phyloP scores from a whole-genome alignment of 2,797 vertebrate genomes.

The Distichodus sexfasciatus region DNA sequence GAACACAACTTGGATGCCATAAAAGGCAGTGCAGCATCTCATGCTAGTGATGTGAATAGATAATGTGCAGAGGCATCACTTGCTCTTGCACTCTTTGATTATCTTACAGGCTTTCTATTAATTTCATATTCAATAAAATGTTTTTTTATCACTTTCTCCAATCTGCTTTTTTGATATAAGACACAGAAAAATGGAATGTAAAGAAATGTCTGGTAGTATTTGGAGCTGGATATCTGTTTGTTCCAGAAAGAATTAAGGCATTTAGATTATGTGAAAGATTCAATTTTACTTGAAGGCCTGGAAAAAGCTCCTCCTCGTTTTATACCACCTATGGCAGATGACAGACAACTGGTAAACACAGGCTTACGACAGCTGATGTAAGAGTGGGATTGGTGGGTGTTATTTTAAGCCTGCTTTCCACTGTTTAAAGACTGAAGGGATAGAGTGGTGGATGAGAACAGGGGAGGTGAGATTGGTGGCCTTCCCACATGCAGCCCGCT shows the following conservation, averaged over 20 bases:
- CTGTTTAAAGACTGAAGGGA: constrained; percentile 11
- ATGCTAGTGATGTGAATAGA: not conserved
- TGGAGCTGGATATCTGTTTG: no score
- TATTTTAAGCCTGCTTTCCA: constrained; percentile 36
- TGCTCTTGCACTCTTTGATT: not conserved
- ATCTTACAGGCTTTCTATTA: not conserved
- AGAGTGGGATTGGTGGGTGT: constrained; percentile 1
- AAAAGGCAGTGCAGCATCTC: constrained; percentile 21
- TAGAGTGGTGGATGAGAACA: constrained; percentile 21
- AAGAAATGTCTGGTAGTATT: not conserved
- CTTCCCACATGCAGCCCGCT: not conserved
- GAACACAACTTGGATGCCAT: not conserved
- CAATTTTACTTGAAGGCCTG: not conserved
- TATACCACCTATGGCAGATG: not conserved
- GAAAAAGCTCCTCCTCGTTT: not conserved
- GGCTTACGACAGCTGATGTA: constrained; percentile 21
- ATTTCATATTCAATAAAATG: not conserved
- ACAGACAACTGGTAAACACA: constrained; percentile 6
- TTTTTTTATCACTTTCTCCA: not conserved
- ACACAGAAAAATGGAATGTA: no score
- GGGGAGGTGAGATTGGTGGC: not conserved
- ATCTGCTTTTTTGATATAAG: not conserved
- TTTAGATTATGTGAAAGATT: no score
- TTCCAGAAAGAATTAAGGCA: no score
- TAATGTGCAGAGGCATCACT: not conserved